Percentiles rank a stretch among this genome's conserved stretches.
Evolutionary conservation across 2,888 invertebrate genomes (phyloP).

Genomic region (Drosophila paranaensis): DNA sequence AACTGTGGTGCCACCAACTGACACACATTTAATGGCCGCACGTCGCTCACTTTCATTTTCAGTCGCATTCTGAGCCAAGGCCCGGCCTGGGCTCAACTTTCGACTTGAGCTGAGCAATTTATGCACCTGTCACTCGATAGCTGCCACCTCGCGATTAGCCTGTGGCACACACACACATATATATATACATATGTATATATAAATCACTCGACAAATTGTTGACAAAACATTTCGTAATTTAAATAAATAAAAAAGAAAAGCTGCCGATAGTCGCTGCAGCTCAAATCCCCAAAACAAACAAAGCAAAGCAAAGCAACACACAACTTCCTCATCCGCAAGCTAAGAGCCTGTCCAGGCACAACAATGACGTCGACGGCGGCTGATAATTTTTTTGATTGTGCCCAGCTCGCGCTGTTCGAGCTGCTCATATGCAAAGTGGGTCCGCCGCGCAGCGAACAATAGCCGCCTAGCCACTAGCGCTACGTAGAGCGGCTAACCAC

Average conservation of each 20-base stretch:
- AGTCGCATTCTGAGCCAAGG: constrained; percentile 64
- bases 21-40: constrained; percentile 78
- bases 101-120: constrained; percentile 70
- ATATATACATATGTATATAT: constrained; percentile 36
- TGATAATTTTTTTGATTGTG: constrained; percentile 69
- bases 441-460: constrained; percentile 28
- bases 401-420: constrained; percentile 12
- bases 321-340: constrained; percentile 72
- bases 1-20: constrained; percentile 47
- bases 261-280: constrained; percentile 58
- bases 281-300: neutral
- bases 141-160: constrained; percentile 60
- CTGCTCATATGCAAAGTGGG: constrained; percentile 61
- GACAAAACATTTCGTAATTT: constrained; percentile 80
- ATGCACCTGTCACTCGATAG: constrained; percentile 78
- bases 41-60: constrained; percentile 69
- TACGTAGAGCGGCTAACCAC: neutral
- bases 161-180: constrained; percentile 8
- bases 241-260: constrained; percentile 59
- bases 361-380: constrained; percentile 47
- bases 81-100: constrained; percentile 65
- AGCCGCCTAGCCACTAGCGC: constrained; percentile 12
- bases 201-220: constrained; percentile 79
- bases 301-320: constrained; percentile 2
- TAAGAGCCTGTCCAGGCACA: constrained; percentile 33